A percentile compares a stretch with the other conserved stretches of the same genome.
Conservation (phyloP, 2,888 invertebrate genomes). For the Ellobium chinense region DNA sequence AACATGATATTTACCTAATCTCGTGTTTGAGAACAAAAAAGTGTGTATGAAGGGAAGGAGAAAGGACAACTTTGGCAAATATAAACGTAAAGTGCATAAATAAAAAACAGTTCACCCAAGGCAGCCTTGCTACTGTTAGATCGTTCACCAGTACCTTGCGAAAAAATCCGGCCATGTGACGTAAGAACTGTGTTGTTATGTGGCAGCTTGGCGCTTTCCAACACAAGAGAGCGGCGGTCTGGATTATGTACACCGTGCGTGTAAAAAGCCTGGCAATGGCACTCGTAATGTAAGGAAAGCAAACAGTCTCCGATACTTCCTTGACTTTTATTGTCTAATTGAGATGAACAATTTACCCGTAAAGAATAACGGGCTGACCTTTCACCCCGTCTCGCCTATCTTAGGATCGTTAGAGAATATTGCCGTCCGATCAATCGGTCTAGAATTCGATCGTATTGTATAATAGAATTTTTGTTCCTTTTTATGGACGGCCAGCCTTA, state of each 20-base stretch:
- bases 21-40: too few relatives aligned
- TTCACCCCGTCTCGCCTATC: too few relatives aligned
- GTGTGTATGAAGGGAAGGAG: too few relatives aligned
- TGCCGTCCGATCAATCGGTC: background rate
- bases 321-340: constrained; percentile 8
- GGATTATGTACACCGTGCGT: background rate
- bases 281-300: constrained; percentile 14
- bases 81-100: too few relatives aligned
- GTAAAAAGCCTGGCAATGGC: constrained; percentile 1
- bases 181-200: too few relatives aligned
- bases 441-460: background rate
- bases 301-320: constrained; percentile 6
- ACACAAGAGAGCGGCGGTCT: background rate
- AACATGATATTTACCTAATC: too few relatives aligned
- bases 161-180: too few relatives aligned
- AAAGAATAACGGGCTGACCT: background rate
- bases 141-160: too few relatives aligned
- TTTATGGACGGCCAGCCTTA: background rate
- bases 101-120: too few relatives aligned
- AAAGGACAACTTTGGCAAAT: too few relatives aligned
- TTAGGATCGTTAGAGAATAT: too few relatives aligned
- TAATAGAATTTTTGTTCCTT: constrained; percentile 1
- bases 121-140: too few relatives aligned
- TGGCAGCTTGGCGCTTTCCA: background rate
- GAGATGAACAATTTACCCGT: constrained; percentile 23